These are phyloP conservation scores for Drosophila limbata DNA, from an alignment of 2,888 invertebrate genomes.

Conservation along the genomic window DNA sequence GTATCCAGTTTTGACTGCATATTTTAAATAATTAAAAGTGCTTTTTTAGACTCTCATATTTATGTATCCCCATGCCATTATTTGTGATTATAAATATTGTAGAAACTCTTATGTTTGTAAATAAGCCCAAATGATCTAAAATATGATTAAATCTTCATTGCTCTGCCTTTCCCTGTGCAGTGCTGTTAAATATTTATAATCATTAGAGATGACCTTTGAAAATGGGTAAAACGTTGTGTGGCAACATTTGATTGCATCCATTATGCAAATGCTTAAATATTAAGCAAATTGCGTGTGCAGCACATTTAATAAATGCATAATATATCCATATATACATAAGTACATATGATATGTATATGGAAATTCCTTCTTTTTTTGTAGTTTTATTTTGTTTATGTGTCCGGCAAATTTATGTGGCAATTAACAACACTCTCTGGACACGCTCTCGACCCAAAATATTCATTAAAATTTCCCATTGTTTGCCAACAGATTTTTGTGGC, in stretches of 20 bases:
- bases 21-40: no score
- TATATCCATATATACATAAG: constrained; percentile 5
- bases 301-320: constrained; percentile 20
- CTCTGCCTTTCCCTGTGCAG: background rate
- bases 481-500: constrained; percentile 69
- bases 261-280: constrained; percentile 69
- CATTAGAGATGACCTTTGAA: constrained; percentile 14
- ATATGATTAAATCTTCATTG: background rate
- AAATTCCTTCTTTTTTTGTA: constrained; percentile 5
- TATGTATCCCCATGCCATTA: no score
- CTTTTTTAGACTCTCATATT: no score
- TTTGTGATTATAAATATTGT: no score
- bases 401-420: constrained; percentile 72
- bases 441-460: constrained; percentile 66
- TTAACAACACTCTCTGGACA: constrained; percentile 72
- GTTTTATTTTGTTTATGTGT: constrained; percentile 28
- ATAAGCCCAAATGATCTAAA: background rate
- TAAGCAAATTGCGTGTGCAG: constrained; percentile 60
- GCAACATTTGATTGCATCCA: constrained; percentile 65
- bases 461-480: constrained; percentile 76
- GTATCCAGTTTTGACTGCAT: no score
- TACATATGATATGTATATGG: background rate
- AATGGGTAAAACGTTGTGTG: constrained; percentile 20
- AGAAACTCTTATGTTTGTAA: background rate
- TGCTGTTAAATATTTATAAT: constrained; percentile 58